phyloP scores from a whole-genome alignment of 2,888 invertebrate genomes.

The Drosophila robusta region DNA sequence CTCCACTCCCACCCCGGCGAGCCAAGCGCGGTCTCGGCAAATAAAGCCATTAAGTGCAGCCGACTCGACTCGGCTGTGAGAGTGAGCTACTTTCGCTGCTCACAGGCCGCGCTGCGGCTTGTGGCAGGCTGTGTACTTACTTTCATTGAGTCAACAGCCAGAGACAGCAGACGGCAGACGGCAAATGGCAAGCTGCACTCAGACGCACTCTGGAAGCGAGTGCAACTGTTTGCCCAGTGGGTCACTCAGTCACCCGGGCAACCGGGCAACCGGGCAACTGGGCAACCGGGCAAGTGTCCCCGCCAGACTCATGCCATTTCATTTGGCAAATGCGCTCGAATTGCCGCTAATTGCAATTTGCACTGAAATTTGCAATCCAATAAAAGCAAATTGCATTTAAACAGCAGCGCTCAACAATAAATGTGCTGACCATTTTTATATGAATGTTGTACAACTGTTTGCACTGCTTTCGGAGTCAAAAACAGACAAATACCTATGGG shows the following conservation, averaged over 20 bases:
- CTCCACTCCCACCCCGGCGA: no score
- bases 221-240: constrained; percentile 58
- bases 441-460: constrained; percentile 20
- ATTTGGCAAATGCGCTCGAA: constrained; percentile 62
- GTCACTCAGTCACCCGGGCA: constrained; percentile 61
- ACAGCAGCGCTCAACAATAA: constrained; percentile 13
- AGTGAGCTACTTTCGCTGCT: constrained; percentile 75
- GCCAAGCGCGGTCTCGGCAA: constrained; percentile 38
- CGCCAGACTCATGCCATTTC: constrained; percentile 26
- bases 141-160: constrained; percentile 71
- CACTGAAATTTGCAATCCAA: constrained; percentile 47
- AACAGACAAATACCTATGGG: constrained; percentile 26
- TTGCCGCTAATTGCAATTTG: constrained; percentile 74
- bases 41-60: constrained; percentile 72
- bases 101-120: constrained; percentile 45
- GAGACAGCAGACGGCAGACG: constrained; percentile 49
- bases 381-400: constrained; percentile 57
- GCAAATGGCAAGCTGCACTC: constrained; percentile 37
- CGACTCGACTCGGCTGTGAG: constrained; percentile 42
- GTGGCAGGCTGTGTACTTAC: constrained; percentile 49
- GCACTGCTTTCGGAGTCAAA: constrained; percentile 20
- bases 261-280: constrained; percentile 11
- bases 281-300: constrained; percentile 13
- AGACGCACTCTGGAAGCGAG: constrained; percentile 44
- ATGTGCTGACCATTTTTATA: background rate